A percentile compares a stretch with the other conserved stretches of the same genome.
phyloP scores from a whole-genome alignment of 1,140 invertebrate genomes.

The Octopus bimaculoides region DNA sequence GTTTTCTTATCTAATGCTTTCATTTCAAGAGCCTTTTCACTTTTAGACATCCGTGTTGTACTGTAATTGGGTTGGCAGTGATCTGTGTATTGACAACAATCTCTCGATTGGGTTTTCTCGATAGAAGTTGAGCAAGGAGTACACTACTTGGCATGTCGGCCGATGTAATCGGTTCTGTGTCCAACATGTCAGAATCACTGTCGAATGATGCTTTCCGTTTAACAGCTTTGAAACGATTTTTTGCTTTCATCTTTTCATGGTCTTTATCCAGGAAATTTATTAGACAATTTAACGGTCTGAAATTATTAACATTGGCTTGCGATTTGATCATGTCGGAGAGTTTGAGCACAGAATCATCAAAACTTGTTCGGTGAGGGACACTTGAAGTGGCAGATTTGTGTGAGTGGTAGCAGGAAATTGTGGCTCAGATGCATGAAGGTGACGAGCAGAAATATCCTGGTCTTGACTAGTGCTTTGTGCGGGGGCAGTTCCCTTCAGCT shows the following conservation, averaged over 20 bases:
- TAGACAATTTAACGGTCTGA: neutral
- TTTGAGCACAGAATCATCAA: constrained; percentile 19
- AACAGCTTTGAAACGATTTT: constrained; percentile 19
- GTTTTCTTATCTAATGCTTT: constrained; percentile 26
- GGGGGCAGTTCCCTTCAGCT: constrained; percentile 37
- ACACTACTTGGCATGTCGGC: constrained; percentile 63
- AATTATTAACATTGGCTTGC: neutral
- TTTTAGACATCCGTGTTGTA: constrained; percentile 44
- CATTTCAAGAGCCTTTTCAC: constrained; percentile 34
- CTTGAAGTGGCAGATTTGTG: constrained; percentile 20
- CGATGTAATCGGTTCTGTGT: constrained; percentile 31
- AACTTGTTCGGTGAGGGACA: constrained; percentile 1
- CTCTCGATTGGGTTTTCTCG: constrained; percentile 72
- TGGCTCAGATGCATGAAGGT: constrained; percentile 44
- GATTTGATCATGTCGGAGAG: neutral
- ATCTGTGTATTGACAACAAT: constrained; percentile 58
- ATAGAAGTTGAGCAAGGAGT: constrained; percentile 79
- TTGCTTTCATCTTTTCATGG: constrained; percentile 1
- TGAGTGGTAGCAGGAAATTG: constrained; percentile 35
- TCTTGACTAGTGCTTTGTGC: constrained; percentile 51
- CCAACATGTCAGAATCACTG: constrained; percentile 39
- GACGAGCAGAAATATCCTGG: constrained; percentile 54
- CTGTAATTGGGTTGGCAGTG: constrained; percentile 39
- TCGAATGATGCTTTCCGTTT: constrained; percentile 43
- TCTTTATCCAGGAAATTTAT: neutral